These are phyloP conservation scores for Umimayanthus chanpuru DNA, from an alignment of 92 coral and sea anemone species.

Conservation along the genomic window DNA sequence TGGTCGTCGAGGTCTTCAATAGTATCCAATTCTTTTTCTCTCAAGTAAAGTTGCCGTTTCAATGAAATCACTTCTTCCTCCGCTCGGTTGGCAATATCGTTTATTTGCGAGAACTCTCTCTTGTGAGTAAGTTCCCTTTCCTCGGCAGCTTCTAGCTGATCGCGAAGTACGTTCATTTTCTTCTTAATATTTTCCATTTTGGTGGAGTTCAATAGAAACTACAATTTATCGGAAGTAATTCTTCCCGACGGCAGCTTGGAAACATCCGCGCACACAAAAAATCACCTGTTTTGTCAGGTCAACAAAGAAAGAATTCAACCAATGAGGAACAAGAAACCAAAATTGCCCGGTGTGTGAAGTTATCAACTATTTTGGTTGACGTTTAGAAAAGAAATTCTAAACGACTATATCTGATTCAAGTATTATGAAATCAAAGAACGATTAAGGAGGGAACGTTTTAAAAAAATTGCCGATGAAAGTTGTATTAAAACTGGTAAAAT, in stretches of 20 bases:
- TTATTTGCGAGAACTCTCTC: conserved; percentile 44
- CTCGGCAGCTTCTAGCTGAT: conserved; percentile 72
- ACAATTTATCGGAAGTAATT: conserved; percentile 24
- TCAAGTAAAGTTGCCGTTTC: conserved; percentile 42
- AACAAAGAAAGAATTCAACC: conserved; percentile 49
- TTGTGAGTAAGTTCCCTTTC: conserved; percentile 56
- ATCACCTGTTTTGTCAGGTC: conserved; percentile 67
- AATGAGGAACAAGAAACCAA: conserved; percentile 23
- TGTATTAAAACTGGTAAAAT: too few species aligned
- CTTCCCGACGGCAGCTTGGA: conserved; percentile 1
- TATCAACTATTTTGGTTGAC: not conserved
- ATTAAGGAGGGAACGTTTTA: not conserved
- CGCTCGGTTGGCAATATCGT: conserved; percentile 46
- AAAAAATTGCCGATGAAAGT: not conserved
- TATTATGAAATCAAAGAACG: conserved; percentile 16
- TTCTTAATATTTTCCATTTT: conserved; percentile 72
- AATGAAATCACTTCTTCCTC: conserved; percentile 54
- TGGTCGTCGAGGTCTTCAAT: conserved; percentile 56
- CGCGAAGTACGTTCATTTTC: conserved; percentile 58
- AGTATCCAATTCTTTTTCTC: conserved; percentile 46
- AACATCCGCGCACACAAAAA: conserved; percentile 19
- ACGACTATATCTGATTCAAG: not conserved
- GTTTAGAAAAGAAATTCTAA: not conserved
- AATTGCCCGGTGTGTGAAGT: conserved; percentile 24
- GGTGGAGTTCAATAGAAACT: not conserved